Conservation (phyloP, 2,113 vertebrate species). For the Tympanuchus pallidicinctus region DNA sequence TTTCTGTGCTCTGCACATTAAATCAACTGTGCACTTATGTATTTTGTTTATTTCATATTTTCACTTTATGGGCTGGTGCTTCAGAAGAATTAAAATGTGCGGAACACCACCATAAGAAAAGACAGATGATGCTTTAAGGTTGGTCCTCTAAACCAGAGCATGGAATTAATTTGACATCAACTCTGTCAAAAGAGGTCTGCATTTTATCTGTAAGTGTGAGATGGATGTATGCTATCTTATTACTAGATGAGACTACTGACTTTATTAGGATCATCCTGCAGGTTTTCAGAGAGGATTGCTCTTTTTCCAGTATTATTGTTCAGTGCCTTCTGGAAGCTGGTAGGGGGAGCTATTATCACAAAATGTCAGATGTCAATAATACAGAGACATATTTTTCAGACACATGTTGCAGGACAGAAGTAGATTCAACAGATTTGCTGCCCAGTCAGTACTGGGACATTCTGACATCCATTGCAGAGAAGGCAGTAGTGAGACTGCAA, state of each 20-base stretch:
- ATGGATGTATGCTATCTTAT: background rate
- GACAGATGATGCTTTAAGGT: background rate
- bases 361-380: background rate
- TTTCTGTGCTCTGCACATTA: background rate
- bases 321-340: background rate
- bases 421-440: background rate
- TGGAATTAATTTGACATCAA: background rate
- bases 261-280: background rate
- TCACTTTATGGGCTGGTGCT: background rate
- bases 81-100: background rate
- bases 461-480: background rate
- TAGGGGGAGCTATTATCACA: slow-evolving; percentile 11
- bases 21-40: background rate
- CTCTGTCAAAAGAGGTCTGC: background rate
- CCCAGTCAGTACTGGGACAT: background rate
- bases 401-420: background rate
- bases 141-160: background rate
- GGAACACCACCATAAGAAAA: background rate
- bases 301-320: background rate
- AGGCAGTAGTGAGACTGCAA: background rate
- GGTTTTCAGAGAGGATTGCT: background rate
- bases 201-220: background rate
- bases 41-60: background rate
- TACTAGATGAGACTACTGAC: background rate
- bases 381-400: background rate